Evolutionary conservation across 30 jellyfish, hydroid and myxozoan species (phyloP).

Genomic region (Hydractinia symbiolongicarpus): DNA sequence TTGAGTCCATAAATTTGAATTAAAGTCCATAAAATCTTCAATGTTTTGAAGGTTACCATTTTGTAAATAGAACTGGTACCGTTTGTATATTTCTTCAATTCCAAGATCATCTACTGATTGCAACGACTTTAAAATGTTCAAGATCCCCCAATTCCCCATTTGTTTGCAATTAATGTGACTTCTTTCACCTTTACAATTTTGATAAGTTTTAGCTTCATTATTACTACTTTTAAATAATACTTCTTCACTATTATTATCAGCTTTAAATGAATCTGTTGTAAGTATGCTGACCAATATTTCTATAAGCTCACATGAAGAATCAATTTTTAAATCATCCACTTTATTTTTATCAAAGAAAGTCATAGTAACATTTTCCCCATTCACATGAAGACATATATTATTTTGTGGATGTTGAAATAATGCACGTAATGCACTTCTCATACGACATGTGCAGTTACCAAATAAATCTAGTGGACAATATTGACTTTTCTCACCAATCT

Average conservation of each 20-base stretch:
- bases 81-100: conserved; percentile 33
- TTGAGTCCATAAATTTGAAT: conserved; percentile 40
- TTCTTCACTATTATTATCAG: not conserved
- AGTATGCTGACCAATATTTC: conserved; percentile 13
- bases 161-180: conserved; percentile 14
- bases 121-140: conserved; percentile 20
- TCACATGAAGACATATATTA: conserved; percentile 44
- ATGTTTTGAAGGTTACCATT: not conserved
- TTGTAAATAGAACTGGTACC: not conserved
- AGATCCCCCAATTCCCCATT: conserved; percentile 47
- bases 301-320: conserved; percentile 1
- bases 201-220: not conserved
- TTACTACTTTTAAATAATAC: not conserved
- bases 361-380: conserved; percentile 28
- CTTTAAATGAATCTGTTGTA: conserved; percentile 10
- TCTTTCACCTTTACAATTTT: not conserved
- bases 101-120: conserved; percentile 41
- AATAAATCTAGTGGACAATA: conserved; percentile 88
- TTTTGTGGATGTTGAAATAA: conserved; percentile 75
- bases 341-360: not conserved
- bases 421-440: conserved; percentile 37
- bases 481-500: conserved; percentile 14
- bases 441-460: conserved; percentile 42
- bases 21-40: conserved; percentile 20
- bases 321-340: not conserved